A percentile compares a stretch with the other conserved stretches of the same genome.
Evolutionary conservation across 2,888 invertebrate species (phyloP).

Genomic region (Hyposoter didymator): DNA sequence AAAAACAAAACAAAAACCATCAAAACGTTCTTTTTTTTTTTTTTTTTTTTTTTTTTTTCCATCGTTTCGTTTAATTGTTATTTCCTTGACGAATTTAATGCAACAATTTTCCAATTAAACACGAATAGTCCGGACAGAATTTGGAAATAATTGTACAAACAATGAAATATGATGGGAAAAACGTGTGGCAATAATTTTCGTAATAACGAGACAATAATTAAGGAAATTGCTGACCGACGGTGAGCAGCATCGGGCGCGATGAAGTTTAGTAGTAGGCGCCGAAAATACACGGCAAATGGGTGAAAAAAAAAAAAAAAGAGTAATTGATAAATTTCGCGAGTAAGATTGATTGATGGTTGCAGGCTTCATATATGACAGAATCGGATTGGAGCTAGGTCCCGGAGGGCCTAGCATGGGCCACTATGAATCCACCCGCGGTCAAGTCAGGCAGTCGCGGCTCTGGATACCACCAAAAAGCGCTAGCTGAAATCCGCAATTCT

Average conservation of each 20-base stretch:
- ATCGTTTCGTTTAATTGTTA: too few relatives aligned
- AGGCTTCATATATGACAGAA: constrained; percentile 78
- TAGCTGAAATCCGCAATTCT: constrained; percentile 94
- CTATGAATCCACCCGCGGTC: constrained; percentile 85
- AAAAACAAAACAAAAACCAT: too few relatives aligned
- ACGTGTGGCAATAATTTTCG: neutral
- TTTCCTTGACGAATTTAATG: neutral
- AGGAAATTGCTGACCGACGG: too few relatives aligned
- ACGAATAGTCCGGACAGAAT: neutral
- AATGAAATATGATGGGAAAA: neutral
- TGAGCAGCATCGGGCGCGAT: too few relatives aligned
- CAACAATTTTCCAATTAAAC: neutral
- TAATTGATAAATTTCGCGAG: neutral
- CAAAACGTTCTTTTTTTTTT: too few relatives aligned
- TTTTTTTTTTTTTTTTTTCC: too few relatives aligned
- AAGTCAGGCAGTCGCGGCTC: constrained; percentile 89
- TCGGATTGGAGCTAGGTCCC: constrained; percentile 83
- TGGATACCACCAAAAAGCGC: constrained; percentile 94
- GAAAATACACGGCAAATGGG: too few relatives aligned
- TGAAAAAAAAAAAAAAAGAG: too few relatives aligned
- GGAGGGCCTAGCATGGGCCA: constrained; percentile 84
- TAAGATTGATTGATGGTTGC: constrained; percentile 30
- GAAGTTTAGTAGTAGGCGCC: too few relatives aligned
- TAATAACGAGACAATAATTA: too few relatives aligned
- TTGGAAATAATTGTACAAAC: neutral